Evolutionary conservation across 2,113 vertebrate species (phyloP).

Genomic region (Vulpes lagopus): DNA sequence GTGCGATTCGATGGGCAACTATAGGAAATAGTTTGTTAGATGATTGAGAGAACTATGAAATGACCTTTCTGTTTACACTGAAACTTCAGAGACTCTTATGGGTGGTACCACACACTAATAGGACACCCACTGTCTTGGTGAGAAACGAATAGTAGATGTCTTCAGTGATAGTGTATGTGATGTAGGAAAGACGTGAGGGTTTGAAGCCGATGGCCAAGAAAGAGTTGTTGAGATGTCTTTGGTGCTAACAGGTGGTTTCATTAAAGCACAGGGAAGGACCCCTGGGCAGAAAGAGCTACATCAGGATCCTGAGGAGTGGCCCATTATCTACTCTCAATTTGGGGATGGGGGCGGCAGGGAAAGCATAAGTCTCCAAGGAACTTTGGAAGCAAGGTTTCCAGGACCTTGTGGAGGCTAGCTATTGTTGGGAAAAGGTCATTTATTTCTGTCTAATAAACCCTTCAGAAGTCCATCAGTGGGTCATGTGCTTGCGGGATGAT

Average conservation of each 20-base stretch:
- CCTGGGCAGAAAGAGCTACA: not conserved
- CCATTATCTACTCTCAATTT: not conserved
- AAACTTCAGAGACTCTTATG: not conserved
- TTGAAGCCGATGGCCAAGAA: not conserved
- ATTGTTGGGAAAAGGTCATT: not conserved
- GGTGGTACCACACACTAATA: not conserved
- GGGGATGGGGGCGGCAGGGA: not conserved
- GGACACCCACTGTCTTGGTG: not conserved
- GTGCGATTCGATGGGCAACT: not conserved
- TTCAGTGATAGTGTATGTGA: not conserved
- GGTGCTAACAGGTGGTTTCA: not conserved
- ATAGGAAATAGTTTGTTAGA: not conserved
- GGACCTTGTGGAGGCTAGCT: not conserved
- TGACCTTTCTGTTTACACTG: not conserved
- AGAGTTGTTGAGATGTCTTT: not conserved
- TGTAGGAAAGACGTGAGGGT: not conserved
- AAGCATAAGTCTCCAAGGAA: not conserved
- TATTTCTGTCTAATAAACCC: not conserved
- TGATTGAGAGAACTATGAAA: constrained; percentile 3
- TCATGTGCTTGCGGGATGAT: not conserved
- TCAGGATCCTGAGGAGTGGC: not conserved
- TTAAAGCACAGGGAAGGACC: not conserved
- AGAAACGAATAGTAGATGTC: not conserved
- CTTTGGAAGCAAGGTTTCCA: not conserved
- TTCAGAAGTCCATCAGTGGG: not conserved